phyloP scores from a whole-genome alignment of 2,888 invertebrate genomes.

The Fragum whitleyi region DNA sequence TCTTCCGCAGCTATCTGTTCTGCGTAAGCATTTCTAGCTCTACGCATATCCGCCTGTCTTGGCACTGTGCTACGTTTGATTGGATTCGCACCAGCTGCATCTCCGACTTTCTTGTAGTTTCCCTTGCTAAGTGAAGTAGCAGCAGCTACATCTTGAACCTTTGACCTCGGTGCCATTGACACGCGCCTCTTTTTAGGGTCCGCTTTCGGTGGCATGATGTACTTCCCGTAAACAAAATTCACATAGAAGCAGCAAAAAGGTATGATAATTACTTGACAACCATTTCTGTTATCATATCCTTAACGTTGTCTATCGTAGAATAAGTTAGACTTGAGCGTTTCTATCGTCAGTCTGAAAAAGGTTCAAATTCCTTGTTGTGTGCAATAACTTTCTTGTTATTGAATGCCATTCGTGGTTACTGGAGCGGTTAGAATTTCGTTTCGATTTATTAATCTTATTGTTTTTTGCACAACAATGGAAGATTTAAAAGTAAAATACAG shows the following conservation, averaged over 20 bases:
- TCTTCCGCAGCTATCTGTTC: slow-evolving; percentile 37
- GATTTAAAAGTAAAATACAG: too few relatives aligned
- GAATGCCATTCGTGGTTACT: background rate
- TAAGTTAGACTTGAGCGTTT: too few relatives aligned
- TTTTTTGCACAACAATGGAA: too few relatives aligned
- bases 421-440: background rate
- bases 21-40: slow-evolving; percentile 36
- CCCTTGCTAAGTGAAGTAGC: background rate
- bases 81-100: slow-evolving; percentile 36
- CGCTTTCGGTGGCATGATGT: slow-evolving; percentile 20
- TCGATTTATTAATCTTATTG: background rate
- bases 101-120: slow-evolving; percentile 2
- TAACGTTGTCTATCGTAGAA: too few relatives aligned
- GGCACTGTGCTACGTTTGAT: slow-evolving; percentile 38
- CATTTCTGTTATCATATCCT: background rate
- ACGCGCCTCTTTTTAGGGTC: slow-evolving; percentile 16
- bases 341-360: background rate
- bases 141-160: slow-evolving; percentile 13
- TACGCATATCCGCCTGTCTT: slow-evolving; percentile 39
- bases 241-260: background rate
- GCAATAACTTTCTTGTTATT: too few relatives aligned
- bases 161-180: slow-evolving; percentile 41
- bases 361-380: too few relatives aligned
- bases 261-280: background rate
- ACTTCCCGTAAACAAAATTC: background rate